These are phyloP conservation scores for Cyanoramphus novaezelandiae DNA, from an alignment of 2,113 vertebrate genomes.

Conservation along the genomic window DNA sequence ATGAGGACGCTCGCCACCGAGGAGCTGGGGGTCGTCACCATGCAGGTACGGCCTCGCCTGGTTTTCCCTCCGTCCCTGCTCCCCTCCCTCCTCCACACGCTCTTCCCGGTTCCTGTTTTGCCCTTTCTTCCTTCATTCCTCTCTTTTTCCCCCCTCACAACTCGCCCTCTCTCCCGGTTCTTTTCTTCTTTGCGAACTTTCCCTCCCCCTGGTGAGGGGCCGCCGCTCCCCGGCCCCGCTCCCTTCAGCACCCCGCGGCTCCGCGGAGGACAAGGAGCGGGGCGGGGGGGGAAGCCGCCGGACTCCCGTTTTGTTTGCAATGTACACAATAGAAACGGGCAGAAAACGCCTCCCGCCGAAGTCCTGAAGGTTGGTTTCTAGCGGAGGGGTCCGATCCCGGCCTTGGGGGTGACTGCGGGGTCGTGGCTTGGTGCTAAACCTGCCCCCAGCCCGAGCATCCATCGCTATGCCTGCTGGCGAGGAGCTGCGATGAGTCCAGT, in stretches of 20 bases:
- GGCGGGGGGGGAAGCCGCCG: not conserved
- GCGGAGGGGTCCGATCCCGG: not conserved
- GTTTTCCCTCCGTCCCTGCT: not conserved
- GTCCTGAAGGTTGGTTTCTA: not conserved
- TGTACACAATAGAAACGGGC: not conserved
- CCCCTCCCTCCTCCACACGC: not conserved
- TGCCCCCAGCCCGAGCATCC: not conserved
- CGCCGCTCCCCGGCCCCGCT: not conserved
- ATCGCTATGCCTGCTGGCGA: not conserved
- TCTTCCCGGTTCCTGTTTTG: not conserved
- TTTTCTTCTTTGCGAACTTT: not conserved
- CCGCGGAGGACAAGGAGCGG: not conserved
- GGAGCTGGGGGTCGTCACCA: conserved; percentile 91
- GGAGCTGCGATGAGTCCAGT: not conserved
- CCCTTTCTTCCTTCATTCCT: not conserved
- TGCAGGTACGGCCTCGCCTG: conserved; percentile 85
- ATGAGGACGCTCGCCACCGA: conserved; percentile 91
- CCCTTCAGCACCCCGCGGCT: not conserved
- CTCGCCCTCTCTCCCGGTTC: not conserved
- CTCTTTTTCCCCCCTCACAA: not conserved
- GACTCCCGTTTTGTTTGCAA: not conserved
- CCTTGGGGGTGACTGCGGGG: not conserved
- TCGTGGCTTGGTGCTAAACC: not conserved
- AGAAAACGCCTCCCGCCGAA: accelerated
- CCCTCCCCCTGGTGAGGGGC: not conserved